Base-by-base conservation (phyloP, 2,888 invertebrate genomes). In the Pseudococcus jackbeardsleyi region DNA sequence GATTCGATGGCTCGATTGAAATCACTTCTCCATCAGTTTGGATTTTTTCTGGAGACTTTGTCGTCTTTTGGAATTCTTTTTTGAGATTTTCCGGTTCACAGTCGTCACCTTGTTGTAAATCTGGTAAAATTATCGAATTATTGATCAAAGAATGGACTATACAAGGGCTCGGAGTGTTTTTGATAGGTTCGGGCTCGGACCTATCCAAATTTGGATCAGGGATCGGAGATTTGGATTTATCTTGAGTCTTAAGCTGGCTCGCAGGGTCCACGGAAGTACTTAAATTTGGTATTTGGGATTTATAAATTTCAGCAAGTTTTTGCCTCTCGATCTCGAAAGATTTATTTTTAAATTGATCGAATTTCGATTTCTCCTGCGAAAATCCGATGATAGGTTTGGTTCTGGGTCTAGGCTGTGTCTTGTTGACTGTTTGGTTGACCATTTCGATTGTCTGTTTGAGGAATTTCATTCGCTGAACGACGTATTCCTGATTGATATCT, bases 391-490 rank as follows among this genome's bases (percentile, higher is more conserved):
- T 19, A 5, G 64, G 22, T 9, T 42, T 42, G 42, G 0, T 9
- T 5, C 9, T 42, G 42, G 9, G 3, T 9, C 8, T 42, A 6
- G 59, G 50, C 72, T 6, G 33, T 17, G 33, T 72, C 5, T 33
- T 33, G 17, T 72, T 72, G 0, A 72, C 72, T 0, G 84, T 48
- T 8, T 48, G 48, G 46, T 84, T 84, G 15, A 72, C 72, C 9
- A 33, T 72, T 26, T 72, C 84, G 19, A 48, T 48, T 8, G 9
- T 84, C 46, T 48, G 50, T 17, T 46, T 26, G 26, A 48, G 22
- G 48, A 48, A 84, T 84, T 84, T 84, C 84, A 84, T 84, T 1
- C 84, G 72, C 17, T 72, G 72, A 7, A 72, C 72, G 72, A 72
- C 15, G 19, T 33, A 72, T 72, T 72, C 72, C 17, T 72, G 72